A percentile compares a stretch with the other conserved stretches of the same genome.
These are phyloP conservation scores for Leptogaster cylindrica DNA, from an alignment of 2,888 invertebrate species.

Conservation along the genomic window DNA sequence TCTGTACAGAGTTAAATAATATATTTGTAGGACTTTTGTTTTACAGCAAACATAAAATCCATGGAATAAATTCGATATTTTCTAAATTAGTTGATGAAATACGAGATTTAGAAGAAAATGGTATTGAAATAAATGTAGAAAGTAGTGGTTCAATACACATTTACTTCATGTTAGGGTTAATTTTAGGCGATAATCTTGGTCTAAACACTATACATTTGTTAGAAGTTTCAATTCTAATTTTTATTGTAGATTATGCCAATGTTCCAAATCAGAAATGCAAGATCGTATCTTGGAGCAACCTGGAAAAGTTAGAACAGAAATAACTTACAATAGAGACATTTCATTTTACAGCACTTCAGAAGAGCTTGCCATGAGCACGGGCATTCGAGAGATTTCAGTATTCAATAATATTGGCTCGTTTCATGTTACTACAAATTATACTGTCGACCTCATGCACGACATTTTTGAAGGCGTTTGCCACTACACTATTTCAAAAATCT, in stretches of 20 bases:
- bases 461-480: no score
- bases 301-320: no score
- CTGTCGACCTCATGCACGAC: no score
- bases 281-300: no score
- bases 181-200: constrained; percentile 40
- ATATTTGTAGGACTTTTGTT: neutral
- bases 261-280: no score
- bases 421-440: no score
- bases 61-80: neutral
- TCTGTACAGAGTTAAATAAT: neutral
- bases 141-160: neutral
- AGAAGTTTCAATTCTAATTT: neutral
- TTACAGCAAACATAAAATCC: neutral
- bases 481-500: constrained; percentile 39
- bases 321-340: no score
- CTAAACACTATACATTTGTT: constrained; percentile 35
- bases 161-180: neutral
- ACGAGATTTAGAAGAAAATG: no score
- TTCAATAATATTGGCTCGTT: no score
- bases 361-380: no score
- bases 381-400: no score
- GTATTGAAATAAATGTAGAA: neutral
- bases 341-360: no score
- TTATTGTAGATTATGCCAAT: constrained; percentile 41
- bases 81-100: neutral